phyloP scores from a whole-genome alignment of 2,113 vertebrate species.

The Equus przewalskii region DNA sequence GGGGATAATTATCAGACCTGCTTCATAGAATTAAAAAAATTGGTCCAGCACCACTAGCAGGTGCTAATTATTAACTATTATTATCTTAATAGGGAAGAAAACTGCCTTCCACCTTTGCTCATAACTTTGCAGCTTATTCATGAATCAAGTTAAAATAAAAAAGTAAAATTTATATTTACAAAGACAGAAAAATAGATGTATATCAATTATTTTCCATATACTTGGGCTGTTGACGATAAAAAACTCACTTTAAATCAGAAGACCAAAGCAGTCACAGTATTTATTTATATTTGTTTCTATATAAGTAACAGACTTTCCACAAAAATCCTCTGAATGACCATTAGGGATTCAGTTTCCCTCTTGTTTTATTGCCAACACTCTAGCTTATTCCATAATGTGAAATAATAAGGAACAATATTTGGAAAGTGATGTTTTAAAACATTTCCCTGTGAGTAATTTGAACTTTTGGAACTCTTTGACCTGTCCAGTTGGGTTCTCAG shows the following conservation, averaged over 20 bases:
- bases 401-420: neutral
- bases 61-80: neutral
- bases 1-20: neutral
- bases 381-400: neutral
- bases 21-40: neutral
- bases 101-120: neutral
- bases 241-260: neutral
- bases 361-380: neutral
- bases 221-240: neutral
- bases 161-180: neutral
- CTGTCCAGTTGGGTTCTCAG: neutral
- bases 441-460: neutral
- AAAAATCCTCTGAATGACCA: neutral
- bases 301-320: neutral
- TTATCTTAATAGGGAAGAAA: neutral
- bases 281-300: neutral
- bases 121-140: neutral
- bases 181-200: neutral
- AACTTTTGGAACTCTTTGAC: neutral
- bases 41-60: neutral
- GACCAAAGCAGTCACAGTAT: neutral
- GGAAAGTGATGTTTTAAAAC: slow-evolving; percentile 31
- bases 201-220: neutral
- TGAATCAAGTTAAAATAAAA: neutral
- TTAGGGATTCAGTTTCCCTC: neutral